Evolutionary conservation across 2,797 vertebrate species (phyloP), one percentile per base, ranked within the genome.

Genomic region (Apogon hyalosoma): DNA sequence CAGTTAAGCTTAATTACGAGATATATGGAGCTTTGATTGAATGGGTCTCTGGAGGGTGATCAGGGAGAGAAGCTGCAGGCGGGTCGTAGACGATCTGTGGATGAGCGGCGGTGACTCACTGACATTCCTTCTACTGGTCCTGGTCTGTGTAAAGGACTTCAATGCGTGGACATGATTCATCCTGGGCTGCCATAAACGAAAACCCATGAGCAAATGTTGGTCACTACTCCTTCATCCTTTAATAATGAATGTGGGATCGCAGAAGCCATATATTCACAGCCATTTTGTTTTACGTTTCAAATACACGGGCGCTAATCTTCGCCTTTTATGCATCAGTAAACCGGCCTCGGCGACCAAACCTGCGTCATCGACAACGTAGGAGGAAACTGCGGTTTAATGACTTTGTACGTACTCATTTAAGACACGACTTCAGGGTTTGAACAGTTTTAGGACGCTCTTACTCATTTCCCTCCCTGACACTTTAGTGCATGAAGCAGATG

Each of bases 71-170:
- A 87, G 87, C 87, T 88, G 82, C 87, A 88, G 90, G 87, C 87
- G n/a, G 84, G 69, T 69, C 42, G 43, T 52, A 83, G 86, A 89
- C 84, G 77, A 79, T 88, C 38, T 73, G 82, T 78, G 60, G 57
- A 87, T 82, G 86, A 88, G 84, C 71, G 64, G 81, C 77, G 46
- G 83, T 91, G 87, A 92, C 87, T 91, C 86, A 90, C 80, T 75
- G 74, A 70, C 87, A 91, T 88, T 93, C 88, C 86, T 86, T 63
- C 38, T 83, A 85, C 60, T 54, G 80, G 90, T 89, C 90, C 92
- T 93, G 92, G 90, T 90, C 90, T 93, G 84, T 89, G 86, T 93
- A 92, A 92, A 89, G 76, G 69, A 85, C 88, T 86, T 75, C 65
- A 78, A 77, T 67, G 53, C 79, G 75, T 2, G 1, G 46, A 14